Evolutionary conservation across 2,888 invertebrate species (phyloP).

Genomic region (Cristatella mucedo): DNA sequence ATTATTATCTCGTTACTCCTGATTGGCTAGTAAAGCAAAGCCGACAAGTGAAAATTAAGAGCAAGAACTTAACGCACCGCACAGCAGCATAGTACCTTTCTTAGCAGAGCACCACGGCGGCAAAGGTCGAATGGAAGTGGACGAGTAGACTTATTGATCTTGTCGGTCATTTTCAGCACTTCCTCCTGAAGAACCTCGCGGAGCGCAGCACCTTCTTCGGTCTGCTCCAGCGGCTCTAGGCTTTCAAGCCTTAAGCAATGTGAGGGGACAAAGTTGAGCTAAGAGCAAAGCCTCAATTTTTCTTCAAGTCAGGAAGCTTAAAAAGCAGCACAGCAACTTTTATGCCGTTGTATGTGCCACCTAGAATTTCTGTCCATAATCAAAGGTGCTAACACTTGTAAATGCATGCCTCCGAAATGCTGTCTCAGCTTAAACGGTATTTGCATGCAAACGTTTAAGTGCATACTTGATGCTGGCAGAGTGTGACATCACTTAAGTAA

Average conservation of each 20-base stretch:
- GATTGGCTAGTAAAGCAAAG: too few species aligned
- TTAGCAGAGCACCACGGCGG: conserved; percentile 30
- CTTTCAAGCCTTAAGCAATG: conserved; percentile 2
- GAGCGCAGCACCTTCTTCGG: conserved; percentile 21
- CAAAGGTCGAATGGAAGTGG: conserved; percentile 31
- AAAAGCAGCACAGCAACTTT: too few species aligned
- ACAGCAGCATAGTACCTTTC: conserved; percentile 27
- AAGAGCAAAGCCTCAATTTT: too few species aligned
- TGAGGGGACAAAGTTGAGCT: too few species aligned
- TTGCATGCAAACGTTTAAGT: too few species aligned
- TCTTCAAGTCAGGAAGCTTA: too few species aligned
- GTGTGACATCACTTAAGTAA: too few species aligned
- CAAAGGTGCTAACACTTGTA: conserved; percentile 17
- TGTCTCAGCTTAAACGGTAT: too few species aligned
- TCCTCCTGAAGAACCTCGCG: conserved; percentile 21
- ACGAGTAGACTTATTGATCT: conserved; percentile 18
- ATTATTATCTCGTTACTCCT: too few species aligned
- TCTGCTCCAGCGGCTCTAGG: conserved; percentile 16
- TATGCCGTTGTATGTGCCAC: too few species aligned
- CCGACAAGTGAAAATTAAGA: background rate
- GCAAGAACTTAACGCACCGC: background rate
- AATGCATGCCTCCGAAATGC: background rate
- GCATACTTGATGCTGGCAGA: too few species aligned
- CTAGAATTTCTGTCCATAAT: too few species aligned
- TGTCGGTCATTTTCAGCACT: conserved; percentile 22